Evolutionary conservation across 2,888 invertebrate genomes (phyloP), one percentile per base, ranked within the genome.

Genomic region (Acanthococcus lagerstroemiae): DNA sequence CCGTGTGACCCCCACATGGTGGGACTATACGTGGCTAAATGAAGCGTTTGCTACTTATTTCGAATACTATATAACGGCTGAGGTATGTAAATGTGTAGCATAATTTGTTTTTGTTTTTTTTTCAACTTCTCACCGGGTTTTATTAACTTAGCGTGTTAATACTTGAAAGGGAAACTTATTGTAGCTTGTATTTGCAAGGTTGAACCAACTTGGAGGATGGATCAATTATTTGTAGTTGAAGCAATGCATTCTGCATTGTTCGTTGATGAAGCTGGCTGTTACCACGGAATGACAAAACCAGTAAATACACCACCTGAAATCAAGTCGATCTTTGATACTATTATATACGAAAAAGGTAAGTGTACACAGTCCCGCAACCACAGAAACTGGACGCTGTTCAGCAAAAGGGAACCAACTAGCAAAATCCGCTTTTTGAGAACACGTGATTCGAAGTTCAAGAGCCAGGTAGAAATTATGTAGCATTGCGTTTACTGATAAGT

Each of bases 321-420:
- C 4, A 76, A 78, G 5, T 76, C 75, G 0, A 83, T 84, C 79
- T 88, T 88, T 71, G 82, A 83, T 44, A 79, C 78, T 1, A 81
- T 88, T 67, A 80, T 83, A 0, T 88, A 88, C 72, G 82, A 82
- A 69, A 88, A 89, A 73, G 86, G 84, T 82, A 74, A n/a, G n/a
- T n/a, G n/a, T n/a, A n/a, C n/a, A n/a, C n/a, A n/a, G n/a, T n/a
- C n/a, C n/a, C n/a, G n/a, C n/a, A n/a, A n/a, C n/a, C n/a, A n/a
- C n/a, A n/a, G n/a, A n/a, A n/a, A n/a, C n/a, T n/a, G n/a, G n/a
- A n/a, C n/a, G n/a, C n/a, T n/a, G n/a, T n/a, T n/a, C n/a, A n/a
- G n/a, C n/a, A n/a, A n/a, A n/a, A n/a, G n/a, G n/a, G n/a, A n/a
- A n/a, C n/a, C n/a, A n/a, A n/a, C n/a, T n/a, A n/a, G n/a, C n/a